Evolutionary conservation across 2,888 invertebrate species (phyloP).

Genomic region (Seladonia tumulorum): DNA sequence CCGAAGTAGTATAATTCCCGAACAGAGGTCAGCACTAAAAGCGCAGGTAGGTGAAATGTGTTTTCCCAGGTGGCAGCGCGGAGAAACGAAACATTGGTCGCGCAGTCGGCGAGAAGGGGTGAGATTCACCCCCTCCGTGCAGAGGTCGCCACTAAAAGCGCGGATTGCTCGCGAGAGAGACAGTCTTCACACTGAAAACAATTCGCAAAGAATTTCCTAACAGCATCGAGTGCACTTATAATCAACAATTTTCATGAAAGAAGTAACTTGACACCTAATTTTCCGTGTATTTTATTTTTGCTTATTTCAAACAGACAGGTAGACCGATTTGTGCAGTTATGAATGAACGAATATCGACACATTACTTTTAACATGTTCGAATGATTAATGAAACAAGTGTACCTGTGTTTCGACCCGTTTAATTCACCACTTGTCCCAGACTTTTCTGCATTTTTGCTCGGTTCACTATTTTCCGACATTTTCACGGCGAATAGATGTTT

Average conservation of each 20-base stretch:
- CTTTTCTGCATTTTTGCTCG: not conserved
- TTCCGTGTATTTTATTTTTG: not conserved
- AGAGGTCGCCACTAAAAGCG: not conserved
- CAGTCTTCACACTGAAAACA: not conserved
- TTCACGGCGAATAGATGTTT: not conserved
- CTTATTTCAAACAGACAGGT: not conserved
- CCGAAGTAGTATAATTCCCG: not conserved
- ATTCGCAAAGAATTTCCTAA: not conserved
- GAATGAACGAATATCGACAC: too few species aligned
- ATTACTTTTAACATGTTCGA: too few species aligned
- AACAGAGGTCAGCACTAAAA: constrained; percentile 11
- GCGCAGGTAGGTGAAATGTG: not conserved
- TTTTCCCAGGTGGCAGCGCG: not conserved
- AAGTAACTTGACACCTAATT: not conserved
- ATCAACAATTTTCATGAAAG: not conserved
- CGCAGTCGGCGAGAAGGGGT: not conserved
- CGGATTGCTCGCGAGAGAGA: not conserved
- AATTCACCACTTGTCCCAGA: too few species aligned
- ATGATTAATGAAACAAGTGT: too few species aligned
- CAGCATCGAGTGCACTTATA: not conserved
- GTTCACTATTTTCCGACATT: not conserved
- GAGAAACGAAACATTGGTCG: not conserved
- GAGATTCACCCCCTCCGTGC: not conserved
- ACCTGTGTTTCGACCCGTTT: too few species aligned
- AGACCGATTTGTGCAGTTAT: too few species aligned